Conservation (phyloP, 2,797 vertebrate genomes). For the Muscicapa striata region DNA sequence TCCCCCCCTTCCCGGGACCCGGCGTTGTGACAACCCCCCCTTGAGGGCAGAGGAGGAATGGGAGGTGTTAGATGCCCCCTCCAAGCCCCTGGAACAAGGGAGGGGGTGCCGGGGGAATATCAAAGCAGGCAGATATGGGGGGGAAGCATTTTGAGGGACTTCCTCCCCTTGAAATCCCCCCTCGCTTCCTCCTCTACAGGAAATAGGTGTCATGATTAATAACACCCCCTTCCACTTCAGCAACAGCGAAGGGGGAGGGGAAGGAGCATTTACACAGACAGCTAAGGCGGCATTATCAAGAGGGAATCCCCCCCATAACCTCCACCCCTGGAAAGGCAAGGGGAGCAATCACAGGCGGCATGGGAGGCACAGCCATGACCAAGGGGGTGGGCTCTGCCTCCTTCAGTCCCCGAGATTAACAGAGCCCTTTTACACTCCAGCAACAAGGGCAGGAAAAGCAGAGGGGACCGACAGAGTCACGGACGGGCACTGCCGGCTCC, state of each 20-base stretch:
- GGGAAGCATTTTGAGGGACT: constrained; percentile 56
- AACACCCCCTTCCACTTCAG: constrained; percentile 65
- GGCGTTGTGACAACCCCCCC: constrained; percentile 61
- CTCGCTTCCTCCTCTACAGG: constrained; percentile 71
- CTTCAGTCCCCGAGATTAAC: background rate
- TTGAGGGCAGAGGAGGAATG: constrained; percentile 57
- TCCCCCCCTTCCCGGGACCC: constrained; percentile 40
- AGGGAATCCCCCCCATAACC: constrained; percentile 60
- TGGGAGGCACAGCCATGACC: constrained; percentile 3
- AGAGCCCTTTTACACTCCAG: constrained; percentile 22
- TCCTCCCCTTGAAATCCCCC: constrained; percentile 67
- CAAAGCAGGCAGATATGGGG: constrained; percentile 19
- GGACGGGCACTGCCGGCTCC: constrained; percentile 38
- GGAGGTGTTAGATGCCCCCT: constrained; percentile 47
- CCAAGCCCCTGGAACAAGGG: constrained; percentile 45
- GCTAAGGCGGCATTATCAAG: constrained; percentile 48
- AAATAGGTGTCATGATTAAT: constrained; percentile 73
- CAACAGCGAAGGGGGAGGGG: constrained; percentile 52
- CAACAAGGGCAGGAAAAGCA: constrained; percentile 53
- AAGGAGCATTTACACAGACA: constrained; percentile 59
- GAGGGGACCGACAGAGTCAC: constrained; percentile 49
- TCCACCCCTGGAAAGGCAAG: constrained; percentile 8
- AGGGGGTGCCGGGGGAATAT: background rate
- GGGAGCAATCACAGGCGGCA: constrained; percentile 31
- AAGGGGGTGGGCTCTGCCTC: constrained; percentile 38